Evolutionary conservation across 1,140 invertebrate genomes (phyloP).

Genomic region (Mercenaria mercenaria): DNA sequence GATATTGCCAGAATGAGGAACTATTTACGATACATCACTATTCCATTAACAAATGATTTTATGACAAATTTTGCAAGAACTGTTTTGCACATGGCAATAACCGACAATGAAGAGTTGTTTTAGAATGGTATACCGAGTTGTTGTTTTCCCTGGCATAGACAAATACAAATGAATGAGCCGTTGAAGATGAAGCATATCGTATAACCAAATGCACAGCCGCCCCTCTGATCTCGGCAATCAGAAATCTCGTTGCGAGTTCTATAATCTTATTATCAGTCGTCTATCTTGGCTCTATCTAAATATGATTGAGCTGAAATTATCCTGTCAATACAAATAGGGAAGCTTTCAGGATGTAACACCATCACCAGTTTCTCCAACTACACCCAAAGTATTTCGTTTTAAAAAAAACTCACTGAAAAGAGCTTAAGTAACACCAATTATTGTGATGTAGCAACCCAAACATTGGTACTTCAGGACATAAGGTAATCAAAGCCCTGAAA

Average conservation of each 20-base stretch:
- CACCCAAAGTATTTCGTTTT: background rate
- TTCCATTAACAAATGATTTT: background rate
- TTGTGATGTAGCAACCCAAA: too few relatives aligned
- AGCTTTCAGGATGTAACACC: background rate
- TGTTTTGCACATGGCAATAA: slow-evolving; percentile 1
- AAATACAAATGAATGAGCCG: slow-evolving; percentile 13
- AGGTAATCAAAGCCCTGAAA: too few relatives aligned
- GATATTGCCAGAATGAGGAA: background rate
- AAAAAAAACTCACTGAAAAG: too few relatives aligned
- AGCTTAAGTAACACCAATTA: too few relatives aligned
- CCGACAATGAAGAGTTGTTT: background rate
- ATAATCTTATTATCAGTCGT: slow-evolving; percentile 30
- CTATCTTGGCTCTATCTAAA: slow-evolving; percentile 3
- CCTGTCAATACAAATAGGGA: background rate
- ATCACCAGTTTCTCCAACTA: background rate
- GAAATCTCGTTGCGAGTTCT: background rate
- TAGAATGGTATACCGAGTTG: background rate
- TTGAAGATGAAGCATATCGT: slow-evolving; percentile 5
- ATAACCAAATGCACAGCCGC: slow-evolving; percentile 24
- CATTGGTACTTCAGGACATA: too few relatives aligned
- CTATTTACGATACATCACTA: background rate
- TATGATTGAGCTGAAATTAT: slow-evolving; percentile 42
- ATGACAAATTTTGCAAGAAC: background rate
- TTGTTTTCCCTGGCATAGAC: slow-evolving; percentile 15
- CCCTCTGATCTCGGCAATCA: background rate